These are phyloP conservation scores for Hypsibius dujardini DNA, from an alignment of 1,140 invertebrate genomes.

Conservation along the genomic window DNA sequence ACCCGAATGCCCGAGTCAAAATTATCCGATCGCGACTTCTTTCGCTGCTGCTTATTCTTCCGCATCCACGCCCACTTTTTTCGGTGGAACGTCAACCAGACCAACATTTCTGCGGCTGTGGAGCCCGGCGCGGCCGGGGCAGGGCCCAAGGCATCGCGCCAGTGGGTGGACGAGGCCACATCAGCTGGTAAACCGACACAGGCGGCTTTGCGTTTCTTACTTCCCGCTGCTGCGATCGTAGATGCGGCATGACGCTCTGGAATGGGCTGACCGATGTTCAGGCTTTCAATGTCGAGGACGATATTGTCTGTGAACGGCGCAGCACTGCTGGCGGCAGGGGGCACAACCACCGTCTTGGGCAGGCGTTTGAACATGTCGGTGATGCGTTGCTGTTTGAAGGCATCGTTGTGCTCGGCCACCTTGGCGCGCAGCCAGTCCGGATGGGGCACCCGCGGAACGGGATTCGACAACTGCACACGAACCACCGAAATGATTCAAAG, in stretches of 20 bases:
- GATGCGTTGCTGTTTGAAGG: slow-evolving; percentile 77
- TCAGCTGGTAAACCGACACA: neutral
- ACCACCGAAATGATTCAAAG: too few species aligned
- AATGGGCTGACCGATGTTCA: neutral
- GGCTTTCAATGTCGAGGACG: neutral
- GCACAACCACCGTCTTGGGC: neutral
- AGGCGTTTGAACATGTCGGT: slow-evolving; percentile 60
- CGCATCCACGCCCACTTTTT: slow-evolving; percentile 59
- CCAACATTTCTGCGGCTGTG: slow-evolving; percentile 47
- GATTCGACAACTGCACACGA: slow-evolving; percentile 50
- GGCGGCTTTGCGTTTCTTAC: neutral
- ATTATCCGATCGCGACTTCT: slow-evolving; percentile 27
- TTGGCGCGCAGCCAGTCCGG: slow-evolving; percentile 95
- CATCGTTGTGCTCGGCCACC: slow-evolving; percentile 74
- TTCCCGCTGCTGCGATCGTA: neutral
- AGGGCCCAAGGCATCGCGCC: slow-evolving; percentile 62
- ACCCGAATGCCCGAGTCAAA: neutral
- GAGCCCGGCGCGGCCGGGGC: slow-evolving; percentile 55
- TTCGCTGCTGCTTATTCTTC: neutral
- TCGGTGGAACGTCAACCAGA: slow-evolving; percentile 78
- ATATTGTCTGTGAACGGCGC: neutral
- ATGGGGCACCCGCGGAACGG: slow-evolving; percentile 79
- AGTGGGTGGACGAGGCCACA: slow-evolving; percentile 39
- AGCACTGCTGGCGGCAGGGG: neutral
- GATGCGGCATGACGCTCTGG: neutral